A percentile compares a stretch with the other conserved stretches of the same genome.
Evolutionary conservation across 2,888 invertebrate species (phyloP).

Genomic region (Lasioglossum zephyrum): DNA sequence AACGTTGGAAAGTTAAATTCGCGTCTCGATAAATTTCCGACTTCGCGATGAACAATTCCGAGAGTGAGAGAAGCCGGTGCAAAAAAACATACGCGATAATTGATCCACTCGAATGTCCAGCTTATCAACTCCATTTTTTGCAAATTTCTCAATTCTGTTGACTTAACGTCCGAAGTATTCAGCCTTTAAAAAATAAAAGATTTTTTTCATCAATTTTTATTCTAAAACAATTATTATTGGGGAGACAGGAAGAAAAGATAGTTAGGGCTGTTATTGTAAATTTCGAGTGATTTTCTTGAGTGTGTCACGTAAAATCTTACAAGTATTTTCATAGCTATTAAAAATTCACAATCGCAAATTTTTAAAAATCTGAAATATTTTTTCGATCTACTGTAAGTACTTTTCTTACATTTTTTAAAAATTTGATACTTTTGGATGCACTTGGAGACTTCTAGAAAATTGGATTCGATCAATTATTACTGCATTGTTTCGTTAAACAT

Average conservation of each 20-base stretch:
- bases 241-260: neutral
- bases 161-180: neutral
- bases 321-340: too few species aligned
- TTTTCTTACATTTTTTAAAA: too few species aligned
- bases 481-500: neutral
- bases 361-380: too few species aligned
- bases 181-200: neutral
- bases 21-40: slow-evolving; percentile 21
- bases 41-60: neutral
- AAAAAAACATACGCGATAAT: neutral
- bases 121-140: neutral
- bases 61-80: neutral
- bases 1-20: slow-evolving; percentile 24
- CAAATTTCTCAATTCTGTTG: neutral
- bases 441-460: neutral
- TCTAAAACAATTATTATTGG: neutral
- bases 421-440: too few species aligned
- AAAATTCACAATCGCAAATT: too few species aligned
- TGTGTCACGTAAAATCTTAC: neutral
- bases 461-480: neutral
- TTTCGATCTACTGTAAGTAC: too few species aligned
- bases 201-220: neutral
- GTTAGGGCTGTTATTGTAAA: too few species aligned
- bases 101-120: neutral
- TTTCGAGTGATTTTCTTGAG: neutral